These are phyloP conservation scores for Heteromormyrus szaboi DNA, from an alignment of 2,797 vertebrate genomes.

Conservation along the genomic window DNA sequence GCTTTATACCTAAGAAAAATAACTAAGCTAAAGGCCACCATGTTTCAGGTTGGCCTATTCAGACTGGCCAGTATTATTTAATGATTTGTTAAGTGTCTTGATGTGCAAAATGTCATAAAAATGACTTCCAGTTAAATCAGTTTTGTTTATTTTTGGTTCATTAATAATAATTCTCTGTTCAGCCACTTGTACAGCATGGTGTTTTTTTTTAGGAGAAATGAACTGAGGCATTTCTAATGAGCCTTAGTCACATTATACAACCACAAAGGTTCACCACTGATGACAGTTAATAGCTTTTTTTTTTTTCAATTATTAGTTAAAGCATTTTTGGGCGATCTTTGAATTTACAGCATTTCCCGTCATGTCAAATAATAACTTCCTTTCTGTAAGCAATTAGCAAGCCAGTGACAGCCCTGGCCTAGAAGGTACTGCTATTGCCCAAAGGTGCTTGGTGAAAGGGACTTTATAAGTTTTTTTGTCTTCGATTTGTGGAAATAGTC, in stretches of 20 bases:
- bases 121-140: background rate
- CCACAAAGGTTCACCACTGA: background rate
- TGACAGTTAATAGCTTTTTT: background rate
- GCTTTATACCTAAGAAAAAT: background rate
- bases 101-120: constrained; percentile 5
- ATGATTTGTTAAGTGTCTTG: background rate
- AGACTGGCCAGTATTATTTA: background rate
- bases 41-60: background rate
- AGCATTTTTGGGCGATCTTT: background rate
- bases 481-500: background rate
- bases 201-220: background rate
- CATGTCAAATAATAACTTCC: background rate
- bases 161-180: background rate
- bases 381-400: background rate
- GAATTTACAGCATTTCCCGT: background rate
- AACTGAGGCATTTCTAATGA: background rate
- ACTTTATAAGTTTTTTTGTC: background rate
- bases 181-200: background rate
- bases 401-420: background rate
- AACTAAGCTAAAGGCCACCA: background rate
- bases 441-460: background rate
- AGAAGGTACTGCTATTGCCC: background rate
- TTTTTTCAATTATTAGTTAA: background rate
- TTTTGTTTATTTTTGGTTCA: background rate
- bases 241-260: background rate